Percentiles rank a stretch among this genome's conserved stretches.
These are phyloP conservation scores for Bergia puertoricense DNA, from an alignment of 92 coral and sea anemone genomes.

Conservation along the genomic window DNA sequence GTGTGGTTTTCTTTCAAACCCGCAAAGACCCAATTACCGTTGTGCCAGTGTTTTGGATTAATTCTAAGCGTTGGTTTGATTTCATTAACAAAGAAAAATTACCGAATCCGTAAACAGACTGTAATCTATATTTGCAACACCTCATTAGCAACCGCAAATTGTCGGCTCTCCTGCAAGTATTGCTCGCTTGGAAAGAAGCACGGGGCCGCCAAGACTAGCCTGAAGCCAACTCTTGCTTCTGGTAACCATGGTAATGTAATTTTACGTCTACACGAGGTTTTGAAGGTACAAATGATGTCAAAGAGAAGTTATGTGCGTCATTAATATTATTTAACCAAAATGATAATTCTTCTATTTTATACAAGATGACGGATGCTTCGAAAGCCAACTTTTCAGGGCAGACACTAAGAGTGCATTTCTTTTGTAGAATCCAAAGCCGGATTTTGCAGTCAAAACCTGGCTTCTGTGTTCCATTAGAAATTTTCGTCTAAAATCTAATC, in stretches of 20 bases:
- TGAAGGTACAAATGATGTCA: too few species aligned
- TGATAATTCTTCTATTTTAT: too few species aligned
- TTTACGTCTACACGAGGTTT: neutral
- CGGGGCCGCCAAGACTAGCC: too few species aligned
- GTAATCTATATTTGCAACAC: slow-evolving; percentile 7
- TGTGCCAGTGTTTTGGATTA: slow-evolving; percentile 15
- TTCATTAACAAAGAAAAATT: neutral
- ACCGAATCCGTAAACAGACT: slow-evolving; percentile 4
- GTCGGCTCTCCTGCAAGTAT: neutral
- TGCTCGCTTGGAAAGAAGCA: neutral
- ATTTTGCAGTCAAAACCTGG: too few species aligned
- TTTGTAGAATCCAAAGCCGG: too few species aligned
- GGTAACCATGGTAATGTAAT: neutral
- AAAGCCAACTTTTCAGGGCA: too few species aligned
- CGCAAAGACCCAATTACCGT: neutral
- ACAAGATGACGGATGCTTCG: too few species aligned
- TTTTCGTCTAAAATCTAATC: too few species aligned
- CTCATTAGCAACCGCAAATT: slow-evolving; percentile 28
- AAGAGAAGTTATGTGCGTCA: neutral
- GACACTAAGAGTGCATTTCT: too few species aligned
- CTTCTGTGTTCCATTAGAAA: too few species aligned
- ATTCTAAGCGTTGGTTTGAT: slow-evolving; percentile 33
- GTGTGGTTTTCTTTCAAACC: neutral
- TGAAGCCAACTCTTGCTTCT: neutral
- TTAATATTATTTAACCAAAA: too few species aligned